Conservation (phyloP, 2,113 vertebrate genomes). For the Paradoxurus hermaphroditus region DNA sequence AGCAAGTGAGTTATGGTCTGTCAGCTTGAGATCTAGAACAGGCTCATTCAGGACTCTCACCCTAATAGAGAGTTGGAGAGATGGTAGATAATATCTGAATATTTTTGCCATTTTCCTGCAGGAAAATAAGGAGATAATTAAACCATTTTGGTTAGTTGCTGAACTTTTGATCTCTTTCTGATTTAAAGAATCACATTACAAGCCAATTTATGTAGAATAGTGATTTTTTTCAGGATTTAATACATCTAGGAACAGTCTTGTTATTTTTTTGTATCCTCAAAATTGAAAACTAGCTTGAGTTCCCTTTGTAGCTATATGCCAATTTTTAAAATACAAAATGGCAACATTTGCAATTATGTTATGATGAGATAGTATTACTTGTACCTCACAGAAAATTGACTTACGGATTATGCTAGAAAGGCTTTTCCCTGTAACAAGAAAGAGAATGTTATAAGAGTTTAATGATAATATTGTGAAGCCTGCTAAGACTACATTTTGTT, state of each 20-base stretch:
- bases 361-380: background rate
- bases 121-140: background rate
- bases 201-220: background rate
- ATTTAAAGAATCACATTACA: background rate
- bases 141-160: background rate
- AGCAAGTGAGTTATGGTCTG: background rate
- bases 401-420: background rate
- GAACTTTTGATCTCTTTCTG: background rate
- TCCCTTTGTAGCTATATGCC: background rate
- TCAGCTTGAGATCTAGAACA: background rate
- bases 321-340: background rate
- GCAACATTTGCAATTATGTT: background rate
- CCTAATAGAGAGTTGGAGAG: background rate
- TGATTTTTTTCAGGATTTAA: background rate
- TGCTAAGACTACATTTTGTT: background rate
- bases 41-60: background rate
- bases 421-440: conserved; percentile 16
- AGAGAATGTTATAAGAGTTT: background rate
- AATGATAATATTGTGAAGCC: background rate
- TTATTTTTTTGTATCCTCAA: background rate
- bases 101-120: background rate
- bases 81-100: background rate
- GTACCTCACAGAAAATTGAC: background rate
- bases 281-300: background rate
- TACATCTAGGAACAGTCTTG: background rate